Evolutionary conservation across 2,888 invertebrate genomes (phyloP), one percentile per base, ranked within the genome.

Genomic region (Biston stratarius): DNA sequence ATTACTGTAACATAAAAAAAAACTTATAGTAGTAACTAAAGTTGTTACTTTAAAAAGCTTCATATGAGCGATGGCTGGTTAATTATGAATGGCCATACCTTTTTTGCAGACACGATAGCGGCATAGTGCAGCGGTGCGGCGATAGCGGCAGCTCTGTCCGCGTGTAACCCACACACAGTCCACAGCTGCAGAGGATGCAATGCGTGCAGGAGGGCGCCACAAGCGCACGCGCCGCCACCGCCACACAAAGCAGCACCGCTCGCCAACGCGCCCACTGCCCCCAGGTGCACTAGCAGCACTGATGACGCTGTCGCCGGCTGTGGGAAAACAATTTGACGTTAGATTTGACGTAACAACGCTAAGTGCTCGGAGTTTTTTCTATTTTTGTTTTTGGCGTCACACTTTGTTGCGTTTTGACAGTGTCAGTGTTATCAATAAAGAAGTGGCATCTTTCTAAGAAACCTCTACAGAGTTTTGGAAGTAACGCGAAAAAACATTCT

Each of bases 141-240:
- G 61, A 97, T 97, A 51, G 97, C 97, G 70, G 97, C 97, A 72
- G 97, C 97, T 69, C 97, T 94, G 87, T 97, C 97, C 66, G 96
- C 96, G 81, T 97, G 97, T 70, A 97, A 93, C 6, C 97, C 97
- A 75, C 97, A 96, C 42, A 97, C 96, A 3, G 97, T 97, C 97
- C 97, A 97, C 72, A 97, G 90, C 49, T 96, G 96, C 67, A 97
- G 92, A 5, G 97, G 96, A 78, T 97, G 96, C 55, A 97, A 92
- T 5, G 97, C 94, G 36, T 96, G 95, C 71, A 96, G 94, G 51
- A 97, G 87, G 70, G 96, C 96, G 47, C 96, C 95, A 76, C 96
- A 96, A 0, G 96, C 88, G 85, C 97, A 97, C 9, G 94, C 93
- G 53, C 95, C 95, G 58, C 95, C 94, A 68, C 96, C 95, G 7